Base-by-base conservation (phyloP, 2,113 vertebrate genomes). In the Aptenodytes patagonicus region DNA sequence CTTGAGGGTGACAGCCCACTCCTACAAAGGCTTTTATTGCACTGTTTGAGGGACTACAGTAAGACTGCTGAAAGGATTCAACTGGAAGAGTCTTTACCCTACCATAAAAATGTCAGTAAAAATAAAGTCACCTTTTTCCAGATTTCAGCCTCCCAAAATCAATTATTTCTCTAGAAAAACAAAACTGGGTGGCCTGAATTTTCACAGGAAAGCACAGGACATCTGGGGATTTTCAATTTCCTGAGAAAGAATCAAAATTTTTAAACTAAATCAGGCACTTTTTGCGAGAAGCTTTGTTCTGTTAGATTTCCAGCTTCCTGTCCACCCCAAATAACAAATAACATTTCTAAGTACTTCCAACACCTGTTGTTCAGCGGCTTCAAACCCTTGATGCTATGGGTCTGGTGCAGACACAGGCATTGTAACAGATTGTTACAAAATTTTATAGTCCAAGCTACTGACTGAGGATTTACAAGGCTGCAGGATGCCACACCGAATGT, bases 401-500 rank as follows among this genome's bases (percentile, higher is more conserved):
- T 46, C 36, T 76, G 65, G 26, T 69, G 76, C 68, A 92, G 79
- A 49, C 44, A 34, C 2, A 6, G 25, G 11, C 15, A 36, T 36
- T 36, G 36, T 36, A 36, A 36, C 36, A 36, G 66, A 26, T n/a
- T 36, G 40, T 32, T 12, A 25, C 0, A 15, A 25, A 44, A 42
- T 44, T 17, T 46, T 47, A 3, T 22, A 44, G 19, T 36, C 31
- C 25, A 28, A 5, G 62, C 28, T 71, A 8, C 44, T 16, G 72
- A 49, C 55, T 14, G 32, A 40, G 36, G 57, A 11, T 65, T 51
- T 75, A 9, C 20, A 72, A 42, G 71, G 22, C 65, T 83, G n/a
- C 1, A 5, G 42, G 71, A 42, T 38, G 49, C 25, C 32, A 22
- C 22, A 28, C 6, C 29, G 13, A 17, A 38, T 0, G 0, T 55